Evolutionary conservation across 2,888 invertebrate genomes (phyloP), one percentile per base, ranked within the genome.

Genomic region (Zootermopsis nevadensis): DNA sequence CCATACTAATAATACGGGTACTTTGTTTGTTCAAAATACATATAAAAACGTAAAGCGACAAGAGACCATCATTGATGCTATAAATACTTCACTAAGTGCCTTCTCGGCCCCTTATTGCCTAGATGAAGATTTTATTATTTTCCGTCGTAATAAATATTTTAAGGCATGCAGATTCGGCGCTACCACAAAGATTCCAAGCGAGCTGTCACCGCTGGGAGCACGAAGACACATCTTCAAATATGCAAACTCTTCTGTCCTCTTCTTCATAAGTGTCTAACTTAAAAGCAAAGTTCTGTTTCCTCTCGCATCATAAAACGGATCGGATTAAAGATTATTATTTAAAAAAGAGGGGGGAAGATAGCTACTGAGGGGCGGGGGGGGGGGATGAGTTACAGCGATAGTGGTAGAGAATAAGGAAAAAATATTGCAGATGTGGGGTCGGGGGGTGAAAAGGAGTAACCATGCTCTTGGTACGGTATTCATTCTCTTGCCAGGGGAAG

Each of bases 261-360:
- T 33, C 69, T n/a, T 2, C 74, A 38, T 74, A 80, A 80, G 80
- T 80, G 38, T 80, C 67, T 66, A n/a, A 53, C 76, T 77, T 83
- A 81, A 83, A 83, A 83, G 83, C 83, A 83, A 83, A 83, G 81
- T 82, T 83, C 66, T 83, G 83, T 83, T 74, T 66, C 79, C 69
- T 83, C 79, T 77, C 81, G 79, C 83, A 53, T 82, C 83, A 83
- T 83, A 82, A 83, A 83, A 74, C 76, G 83, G 77, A 84, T 80
- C 35, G 83, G 84, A 85, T 85, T 85, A 85, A 77, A 85, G 84
- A 85, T 84, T 79, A 85, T 83, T 84, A 85, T 83, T 85, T 81
- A 84, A 83, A 85, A 84, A 80, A 38, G 31, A 69, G 53, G 74
- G 48, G 31, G 22, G 12, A 53, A 33, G 31, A 31, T 31, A 38